phyloP scores from a whole-genome alignment of 2,113 vertebrate species.

The Cranoglanis bouderius region DNA sequence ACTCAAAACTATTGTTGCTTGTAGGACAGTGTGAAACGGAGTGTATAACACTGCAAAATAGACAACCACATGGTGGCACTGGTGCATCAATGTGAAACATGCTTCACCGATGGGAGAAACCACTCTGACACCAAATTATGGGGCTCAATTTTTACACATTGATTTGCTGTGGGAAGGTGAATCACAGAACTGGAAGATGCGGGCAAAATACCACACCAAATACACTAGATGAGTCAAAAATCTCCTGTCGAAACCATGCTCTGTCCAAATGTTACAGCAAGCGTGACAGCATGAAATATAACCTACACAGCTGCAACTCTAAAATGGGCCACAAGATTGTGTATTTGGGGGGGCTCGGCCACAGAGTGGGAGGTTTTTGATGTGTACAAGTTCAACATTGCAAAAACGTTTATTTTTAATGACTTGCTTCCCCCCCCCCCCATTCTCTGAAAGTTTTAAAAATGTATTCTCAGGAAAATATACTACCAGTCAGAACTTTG shows the following conservation, averaged over 20 bases:
- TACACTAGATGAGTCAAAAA: conserved; percentile 38
- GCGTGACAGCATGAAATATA: conserved; percentile 2
- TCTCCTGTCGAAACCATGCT: conserved; percentile 6
- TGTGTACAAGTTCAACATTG: not conserved
- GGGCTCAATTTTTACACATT: conserved; percentile 47
- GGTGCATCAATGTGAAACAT: conserved; percentile 36
- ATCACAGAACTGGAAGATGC: conserved; percentile 43
- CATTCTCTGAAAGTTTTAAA: not conserved
- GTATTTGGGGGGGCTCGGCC: not conserved
- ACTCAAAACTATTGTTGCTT: conserved; percentile 36
- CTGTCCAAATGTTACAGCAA: conserved; percentile 10
- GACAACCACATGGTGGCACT: conserved; percentile 61
- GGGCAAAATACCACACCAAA: conserved; percentile 46
- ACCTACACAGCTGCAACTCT: not conserved
- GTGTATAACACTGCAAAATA: not conserved
- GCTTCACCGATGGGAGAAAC: conserved; percentile 18
- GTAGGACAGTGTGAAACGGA: conserved; percentile 26
- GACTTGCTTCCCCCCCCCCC: not conserved
- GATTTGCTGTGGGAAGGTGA: conserved; percentile 52
- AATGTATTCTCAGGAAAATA: not conserved
- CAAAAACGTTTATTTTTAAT: not conserved
- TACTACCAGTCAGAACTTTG: not conserved
- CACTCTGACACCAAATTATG: conserved; percentile 41
- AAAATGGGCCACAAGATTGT: not conserved
- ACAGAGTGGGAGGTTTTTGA: not conserved